Base-by-base conservation (phyloP, 2,888 invertebrate species). In the Drosophila fungiperda region DNA sequence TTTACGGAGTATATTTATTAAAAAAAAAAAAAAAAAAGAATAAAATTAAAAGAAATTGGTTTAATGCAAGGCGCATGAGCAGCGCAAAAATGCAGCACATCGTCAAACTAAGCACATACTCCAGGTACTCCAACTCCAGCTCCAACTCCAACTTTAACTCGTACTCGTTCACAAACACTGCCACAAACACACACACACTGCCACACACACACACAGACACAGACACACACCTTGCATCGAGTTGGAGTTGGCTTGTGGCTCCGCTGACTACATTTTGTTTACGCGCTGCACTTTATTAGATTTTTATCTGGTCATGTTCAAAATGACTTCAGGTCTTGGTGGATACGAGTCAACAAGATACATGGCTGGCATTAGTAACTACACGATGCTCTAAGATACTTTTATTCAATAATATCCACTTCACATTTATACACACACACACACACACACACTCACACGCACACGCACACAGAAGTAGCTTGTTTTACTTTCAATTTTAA, bases 221-320 rank as follows among this genome's bases (percentile, higher is more conserved):
- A 20, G 6, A 45, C n/a, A 23, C 12, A 38, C 26, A 33, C 23
- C 40, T 26, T 49, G 42, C 53, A 32, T 17, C 48, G 45, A 45
- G 36, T 40, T 40, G 58, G 50, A 23, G 59, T 50, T 49, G 58
- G 53, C 71, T 52, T 52, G 58, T 68, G 67, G 60, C 60, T 61
- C 35, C 29, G 50, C 61, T 57, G 36, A 9, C 48, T 64, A 54
- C 68, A 58, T 63, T 77, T 70, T 70, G 65, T 49, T 63, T 49
- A 52, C 54, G 78, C 71, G 68, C 54, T 76, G 87, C 87, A 86
- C 71, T 83, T 83, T 88, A 83, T 89, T 88, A 83, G 89, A 83
- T 86, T 88, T 83, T 83, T 83, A 88, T 83, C 83, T 71, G 83
- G 55, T 74, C 71, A 86, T 75, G 83, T 74, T 86, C 71, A 77